Percentiles rank a stretch among this genome's conserved stretches.
Conservation (phyloP, 2,888 invertebrate genomes). For the Apamea sordens region DNA sequence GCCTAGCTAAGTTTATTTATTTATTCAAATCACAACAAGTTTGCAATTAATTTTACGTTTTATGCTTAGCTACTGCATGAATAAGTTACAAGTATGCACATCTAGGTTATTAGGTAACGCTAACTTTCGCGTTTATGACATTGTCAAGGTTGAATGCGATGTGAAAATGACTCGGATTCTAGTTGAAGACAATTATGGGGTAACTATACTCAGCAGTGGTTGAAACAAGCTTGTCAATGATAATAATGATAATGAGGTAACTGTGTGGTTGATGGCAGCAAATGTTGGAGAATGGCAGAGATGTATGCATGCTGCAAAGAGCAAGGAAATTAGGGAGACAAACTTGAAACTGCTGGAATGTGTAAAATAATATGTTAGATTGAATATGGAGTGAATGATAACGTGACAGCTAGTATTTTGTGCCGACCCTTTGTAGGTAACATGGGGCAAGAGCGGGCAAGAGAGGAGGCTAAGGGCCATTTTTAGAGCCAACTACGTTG, state of each 20-base stretch:
- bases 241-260: no score
- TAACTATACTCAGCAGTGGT: neutral
- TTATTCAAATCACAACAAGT: constrained; percentile 53
- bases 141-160: constrained; percentile 44
- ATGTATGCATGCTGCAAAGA: neutral
- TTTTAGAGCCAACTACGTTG: neutral
- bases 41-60: constrained; percentile 58
- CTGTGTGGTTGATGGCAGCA: no score
- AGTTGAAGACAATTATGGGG: constrained; percentile 11
- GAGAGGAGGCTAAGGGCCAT: neutral
- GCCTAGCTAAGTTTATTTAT: constrained; percentile 41
- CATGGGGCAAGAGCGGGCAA: neutral
- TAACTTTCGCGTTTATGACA: constrained; percentile 41
- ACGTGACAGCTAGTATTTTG: neutral
- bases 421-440: no score
- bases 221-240: neutral
- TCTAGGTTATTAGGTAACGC: constrained; percentile 55
- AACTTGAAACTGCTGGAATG: neutral
- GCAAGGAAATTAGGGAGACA: no score
- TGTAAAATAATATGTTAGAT: neutral
- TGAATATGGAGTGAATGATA: neutral
- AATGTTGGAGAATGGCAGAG: neutral
- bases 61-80: constrained; percentile 46
- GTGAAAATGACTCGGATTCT: constrained; percentile 28
- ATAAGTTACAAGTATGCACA: constrained; percentile 54